phyloP scores from a whole-genome alignment of 2,113 vertebrate species.

The Haliaeetus leucogaster region DNA sequence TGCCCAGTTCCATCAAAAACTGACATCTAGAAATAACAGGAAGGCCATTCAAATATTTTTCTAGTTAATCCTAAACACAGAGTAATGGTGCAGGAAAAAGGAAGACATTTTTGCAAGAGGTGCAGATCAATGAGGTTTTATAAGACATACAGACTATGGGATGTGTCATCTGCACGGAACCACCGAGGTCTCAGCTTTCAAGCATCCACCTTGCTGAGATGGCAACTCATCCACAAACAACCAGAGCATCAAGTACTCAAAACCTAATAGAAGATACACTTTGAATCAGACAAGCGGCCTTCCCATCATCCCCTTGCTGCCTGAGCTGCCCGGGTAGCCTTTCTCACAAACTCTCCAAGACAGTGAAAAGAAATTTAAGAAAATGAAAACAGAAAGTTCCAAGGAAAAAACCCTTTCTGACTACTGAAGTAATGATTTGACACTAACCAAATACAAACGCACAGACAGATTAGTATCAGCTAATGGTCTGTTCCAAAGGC shows the following conservation, averaged over 20 bases:
- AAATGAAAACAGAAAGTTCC: background rate
- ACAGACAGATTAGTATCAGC: constrained; percentile 13
- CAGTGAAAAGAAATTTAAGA: background rate
- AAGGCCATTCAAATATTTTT: background rate
- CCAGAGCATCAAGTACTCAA: background rate
- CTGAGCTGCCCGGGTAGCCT: background rate
- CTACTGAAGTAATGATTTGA: background rate
- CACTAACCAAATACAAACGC: background rate
- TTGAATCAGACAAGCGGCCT: background rate
- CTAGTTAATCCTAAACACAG: background rate
- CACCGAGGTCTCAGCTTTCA: background rate
- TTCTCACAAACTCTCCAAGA: background rate
- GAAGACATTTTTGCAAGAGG: background rate
- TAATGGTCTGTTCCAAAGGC: constrained; percentile 1
- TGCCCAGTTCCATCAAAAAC: background rate
- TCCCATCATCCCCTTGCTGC: background rate
- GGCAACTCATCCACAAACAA: background rate
- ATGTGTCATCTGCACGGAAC: background rate
- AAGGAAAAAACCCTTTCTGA: background rate
- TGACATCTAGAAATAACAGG: background rate
- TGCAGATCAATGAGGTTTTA: background rate
- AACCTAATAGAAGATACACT: background rate
- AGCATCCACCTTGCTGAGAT: background rate
- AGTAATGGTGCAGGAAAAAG: background rate
- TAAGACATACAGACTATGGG: background rate